phyloP scores from a whole-genome alignment of 2,888 invertebrate genomes.

The Stomorhina lunata region DNA sequence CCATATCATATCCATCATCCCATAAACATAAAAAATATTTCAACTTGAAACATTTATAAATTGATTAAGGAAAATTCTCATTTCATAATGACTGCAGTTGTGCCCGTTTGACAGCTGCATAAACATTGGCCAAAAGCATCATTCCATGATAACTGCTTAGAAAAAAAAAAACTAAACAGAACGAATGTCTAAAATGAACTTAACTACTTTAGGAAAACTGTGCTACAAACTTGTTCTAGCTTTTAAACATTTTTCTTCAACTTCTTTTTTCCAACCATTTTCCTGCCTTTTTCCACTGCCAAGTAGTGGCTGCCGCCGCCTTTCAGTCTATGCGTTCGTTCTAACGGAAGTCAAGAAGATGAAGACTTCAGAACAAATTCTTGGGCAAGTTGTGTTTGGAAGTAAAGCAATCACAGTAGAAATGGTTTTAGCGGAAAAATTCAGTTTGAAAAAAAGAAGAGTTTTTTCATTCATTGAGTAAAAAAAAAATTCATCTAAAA shows the following conservation, averaged over 20 bases:
- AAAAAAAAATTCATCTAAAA: too few relatives aligned
- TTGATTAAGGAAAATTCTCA: slow-evolving; percentile 3
- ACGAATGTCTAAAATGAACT: slow-evolving; percentile 25
- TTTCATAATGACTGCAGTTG: slow-evolving; percentile 1
- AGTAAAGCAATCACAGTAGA: background rate
- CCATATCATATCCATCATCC: too few relatives aligned
- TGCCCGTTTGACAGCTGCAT: background rate
- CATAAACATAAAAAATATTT: background rate
- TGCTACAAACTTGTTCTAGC: slow-evolving; percentile 19
- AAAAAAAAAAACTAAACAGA: background rate
- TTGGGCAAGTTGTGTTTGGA: slow-evolving; percentile 19
- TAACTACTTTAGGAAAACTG: slow-evolving; percentile 31
- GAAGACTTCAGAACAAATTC: slow-evolving; percentile 4
- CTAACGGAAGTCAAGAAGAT: slow-evolving; percentile 45
- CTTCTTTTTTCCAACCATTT: background rate
- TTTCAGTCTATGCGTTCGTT: slow-evolving; percentile 40
- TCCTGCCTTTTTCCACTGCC: background rate
- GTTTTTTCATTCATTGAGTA: too few relatives aligned
- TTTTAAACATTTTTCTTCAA: background rate
- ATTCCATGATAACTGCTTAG: background rate
- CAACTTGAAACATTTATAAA: background rate
- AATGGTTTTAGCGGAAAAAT: background rate
- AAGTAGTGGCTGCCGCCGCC: slow-evolving; percentile 40
- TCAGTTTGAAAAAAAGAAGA: background rate
- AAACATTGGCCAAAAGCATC: background rate